phyloP scores from a whole-genome alignment of 2,113 vertebrate species.

The Dipodomys merriami region DNA sequence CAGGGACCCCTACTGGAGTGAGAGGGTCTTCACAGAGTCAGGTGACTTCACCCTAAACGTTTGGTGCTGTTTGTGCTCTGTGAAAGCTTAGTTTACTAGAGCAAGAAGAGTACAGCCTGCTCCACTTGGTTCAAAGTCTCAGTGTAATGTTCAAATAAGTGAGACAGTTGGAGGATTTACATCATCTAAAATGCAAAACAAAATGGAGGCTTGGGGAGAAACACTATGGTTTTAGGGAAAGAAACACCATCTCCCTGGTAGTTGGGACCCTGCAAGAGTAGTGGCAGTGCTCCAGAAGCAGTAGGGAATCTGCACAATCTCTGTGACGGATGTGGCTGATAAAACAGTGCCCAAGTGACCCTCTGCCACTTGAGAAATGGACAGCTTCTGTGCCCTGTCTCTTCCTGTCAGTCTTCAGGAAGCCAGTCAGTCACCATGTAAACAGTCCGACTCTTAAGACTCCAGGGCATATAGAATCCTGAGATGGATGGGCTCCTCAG shows the following conservation, averaged over 20 bases:
- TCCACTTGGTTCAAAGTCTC: constrained; percentile 20
- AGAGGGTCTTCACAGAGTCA: neutral
- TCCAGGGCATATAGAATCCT: neutral
- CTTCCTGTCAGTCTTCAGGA: neutral
- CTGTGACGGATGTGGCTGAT: neutral
- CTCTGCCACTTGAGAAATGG: neutral
- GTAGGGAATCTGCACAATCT: neutral
- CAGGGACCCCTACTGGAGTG: no score
- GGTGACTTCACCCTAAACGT: neutral
- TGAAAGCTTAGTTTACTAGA: constrained; percentile 34
- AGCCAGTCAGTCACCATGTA: neutral
- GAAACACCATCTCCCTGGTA: neutral
- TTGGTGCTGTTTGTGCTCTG: neutral
- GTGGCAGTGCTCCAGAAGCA: neutral
- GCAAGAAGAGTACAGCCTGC: neutral
- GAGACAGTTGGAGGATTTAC: neutral
- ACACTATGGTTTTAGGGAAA: neutral
- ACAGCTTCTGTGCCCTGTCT: neutral
- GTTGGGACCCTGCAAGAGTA: neutral
- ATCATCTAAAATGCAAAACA: constrained; percentile 48
- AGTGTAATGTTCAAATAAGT: constrained; percentile 4
- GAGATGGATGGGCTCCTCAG: neutral
- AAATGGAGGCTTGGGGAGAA: neutral
- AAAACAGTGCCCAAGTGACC: neutral
- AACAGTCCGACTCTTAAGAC: neutral